Evolutionary conservation across 2,888 invertebrate species (phyloP).

Genomic region (Drosophila falleni): DNA sequence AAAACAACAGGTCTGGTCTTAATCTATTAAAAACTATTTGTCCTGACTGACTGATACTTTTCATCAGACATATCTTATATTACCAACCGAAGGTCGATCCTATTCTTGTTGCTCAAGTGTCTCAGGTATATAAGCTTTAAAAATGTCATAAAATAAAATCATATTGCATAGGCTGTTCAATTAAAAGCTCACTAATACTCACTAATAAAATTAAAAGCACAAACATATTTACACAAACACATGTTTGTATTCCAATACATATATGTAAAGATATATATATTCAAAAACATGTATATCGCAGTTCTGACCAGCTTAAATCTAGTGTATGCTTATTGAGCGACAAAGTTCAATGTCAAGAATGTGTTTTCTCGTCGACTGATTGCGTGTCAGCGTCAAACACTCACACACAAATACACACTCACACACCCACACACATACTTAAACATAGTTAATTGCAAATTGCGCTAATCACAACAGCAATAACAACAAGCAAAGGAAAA

Average conservation of each 20-base stretch:
- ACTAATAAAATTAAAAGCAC: background rate
- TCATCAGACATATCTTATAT: slow-evolving; percentile 3
- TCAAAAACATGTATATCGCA: slow-evolving; percentile 1
- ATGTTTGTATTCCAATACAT: background rate
- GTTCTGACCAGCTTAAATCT: background rate
- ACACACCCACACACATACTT: slow-evolving; percentile 18
- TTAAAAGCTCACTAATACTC: slow-evolving; percentile 2
- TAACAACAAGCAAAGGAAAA: slow-evolving; percentile 40
- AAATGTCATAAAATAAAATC: background rate
- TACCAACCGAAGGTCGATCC: background rate
- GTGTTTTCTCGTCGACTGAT: slow-evolving; percentile 18
- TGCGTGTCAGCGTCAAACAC: slow-evolving; percentile 53
- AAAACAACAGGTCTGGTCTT: too few species aligned
- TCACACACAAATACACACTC: slow-evolving; percentile 14
- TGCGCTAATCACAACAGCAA: slow-evolving; percentile 55
- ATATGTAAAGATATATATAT: background rate
- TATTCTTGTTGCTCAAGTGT: background rate
- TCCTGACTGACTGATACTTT: too few species aligned
- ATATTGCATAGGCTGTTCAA: background rate
- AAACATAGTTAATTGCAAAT: slow-evolving; percentile 53
- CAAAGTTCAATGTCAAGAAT: slow-evolving; percentile 65
- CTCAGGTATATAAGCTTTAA: background rate
- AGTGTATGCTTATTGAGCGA: slow-evolving; percentile 34
- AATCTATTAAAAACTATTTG: too few species aligned
- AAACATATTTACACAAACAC: background rate